phyloP scores from a whole-genome alignment of 1,140 invertebrate species.

The Zaprionus gabonicus region DNA sequence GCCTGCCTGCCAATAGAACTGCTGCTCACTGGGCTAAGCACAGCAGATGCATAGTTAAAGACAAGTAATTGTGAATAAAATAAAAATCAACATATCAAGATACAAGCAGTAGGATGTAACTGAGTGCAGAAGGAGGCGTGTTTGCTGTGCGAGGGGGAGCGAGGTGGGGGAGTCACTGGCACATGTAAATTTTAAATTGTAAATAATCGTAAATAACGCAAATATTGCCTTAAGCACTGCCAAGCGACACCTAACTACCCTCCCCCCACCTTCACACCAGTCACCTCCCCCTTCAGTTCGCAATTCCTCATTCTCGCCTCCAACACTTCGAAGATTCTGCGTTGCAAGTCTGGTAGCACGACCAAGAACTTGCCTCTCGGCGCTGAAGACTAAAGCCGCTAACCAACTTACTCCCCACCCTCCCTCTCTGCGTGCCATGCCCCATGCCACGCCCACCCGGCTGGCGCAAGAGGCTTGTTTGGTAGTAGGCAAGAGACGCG shows the following conservation, averaged over 20 bases:
- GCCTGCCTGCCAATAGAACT: not conserved
- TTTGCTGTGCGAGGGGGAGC: conserved; percentile 8
- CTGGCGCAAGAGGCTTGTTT: not conserved
- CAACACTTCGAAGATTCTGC: conserved; percentile 53
- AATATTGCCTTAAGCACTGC: conserved; percentile 75
- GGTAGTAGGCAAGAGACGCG: conserved; percentile 49
- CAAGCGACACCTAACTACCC: conserved; percentile 69
- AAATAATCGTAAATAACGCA: conserved; percentile 83
- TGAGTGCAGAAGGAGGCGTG: conserved; percentile 1
- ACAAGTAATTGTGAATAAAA: conserved; percentile 75
- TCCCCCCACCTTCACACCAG: conserved; percentile 24
- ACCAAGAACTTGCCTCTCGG: conserved; percentile 57
- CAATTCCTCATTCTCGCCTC: conserved; percentile 41
- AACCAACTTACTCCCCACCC: conserved; percentile 25
- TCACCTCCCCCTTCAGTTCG: conserved; percentile 18
- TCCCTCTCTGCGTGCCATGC: not conserved
- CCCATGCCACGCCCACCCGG: conserved; percentile 23
- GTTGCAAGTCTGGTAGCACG: conserved; percentile 66
- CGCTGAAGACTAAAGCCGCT: conserved; percentile 53
- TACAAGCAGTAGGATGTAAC: conserved; percentile 65
- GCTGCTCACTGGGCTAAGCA: conserved; percentile 13
- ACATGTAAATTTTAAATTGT: conserved; percentile 82
- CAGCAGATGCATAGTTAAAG: conserved; percentile 57
- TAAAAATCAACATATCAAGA: conserved; percentile 80
- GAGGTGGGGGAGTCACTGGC: conserved; percentile 22